These are phyloP conservation scores for Nezara viridula DNA, from an alignment of 2,888 invertebrate species.

Conservation along the genomic window DNA sequence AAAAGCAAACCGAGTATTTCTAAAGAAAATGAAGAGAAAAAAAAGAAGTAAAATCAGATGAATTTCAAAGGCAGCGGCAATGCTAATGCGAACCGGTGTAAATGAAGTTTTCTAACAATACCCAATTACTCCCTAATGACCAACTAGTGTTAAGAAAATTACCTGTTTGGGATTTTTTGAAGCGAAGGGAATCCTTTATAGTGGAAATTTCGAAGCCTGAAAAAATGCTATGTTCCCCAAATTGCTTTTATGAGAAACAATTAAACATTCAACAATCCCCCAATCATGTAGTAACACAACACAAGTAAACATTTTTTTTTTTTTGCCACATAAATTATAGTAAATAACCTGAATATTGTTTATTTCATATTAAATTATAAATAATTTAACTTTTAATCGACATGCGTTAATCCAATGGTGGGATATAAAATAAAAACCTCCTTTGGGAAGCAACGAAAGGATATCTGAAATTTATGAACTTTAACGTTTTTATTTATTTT, in stretches of 20 bases:
- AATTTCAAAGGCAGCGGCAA: not conserved
- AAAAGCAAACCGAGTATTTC: not conserved
- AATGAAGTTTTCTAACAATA: not conserved
- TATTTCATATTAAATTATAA: too few species aligned
- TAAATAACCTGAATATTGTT: too few species aligned
- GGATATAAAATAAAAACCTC: too few species aligned
- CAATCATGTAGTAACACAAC: too few species aligned
- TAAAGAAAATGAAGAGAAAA: not conserved
- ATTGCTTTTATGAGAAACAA: not conserved
- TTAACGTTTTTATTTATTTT: too few species aligned
- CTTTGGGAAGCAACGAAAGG: too few species aligned
- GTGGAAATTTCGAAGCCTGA: not conserved
- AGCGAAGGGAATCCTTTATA: not conserved
- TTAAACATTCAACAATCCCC: too few species aligned
- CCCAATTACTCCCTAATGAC: constrained; percentile 11
- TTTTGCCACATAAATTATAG: too few species aligned
- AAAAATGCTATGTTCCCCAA: not conserved
- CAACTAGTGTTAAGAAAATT: constrained; percentile 1
- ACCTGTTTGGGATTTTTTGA: not conserved
- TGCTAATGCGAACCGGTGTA: not conserved
- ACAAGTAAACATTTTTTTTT: too few species aligned
- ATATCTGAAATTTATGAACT: too few species aligned
- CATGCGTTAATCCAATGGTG: too few species aligned
- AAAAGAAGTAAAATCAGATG: not conserved
- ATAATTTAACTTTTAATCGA: too few species aligned